Base-by-base conservation (phyloP, 2,888 invertebrate genomes). In the Cephus sareptanus region DNA sequence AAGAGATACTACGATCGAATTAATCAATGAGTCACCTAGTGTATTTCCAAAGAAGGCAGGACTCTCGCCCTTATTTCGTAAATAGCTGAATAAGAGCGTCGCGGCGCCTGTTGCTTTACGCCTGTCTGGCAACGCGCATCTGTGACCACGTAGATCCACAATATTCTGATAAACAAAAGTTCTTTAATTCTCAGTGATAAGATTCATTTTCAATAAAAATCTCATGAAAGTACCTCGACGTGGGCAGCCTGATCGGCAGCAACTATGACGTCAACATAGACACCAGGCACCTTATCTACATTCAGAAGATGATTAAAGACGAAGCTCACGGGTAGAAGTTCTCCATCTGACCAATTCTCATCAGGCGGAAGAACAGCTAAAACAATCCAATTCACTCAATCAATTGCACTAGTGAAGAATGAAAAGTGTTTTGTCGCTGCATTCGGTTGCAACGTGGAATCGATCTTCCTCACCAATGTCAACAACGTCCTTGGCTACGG, bases 11-110 rank as follows among this genome's bases (percentile, higher is more conserved):
- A 9, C 30, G 71, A 76, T 35, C 37, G 76, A 37, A 70, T 68
- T 33, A 30, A 13, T 30, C 3, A 70, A 70, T 4, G 30, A 70
- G 33, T 70, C 70, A 90, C 90, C 89, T n/a, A 88, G 80, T 23
- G 81, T 87, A 77, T 88, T 87, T 69, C 90, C 89, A 76, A 90
- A 90, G 71, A 90, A 90, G 0, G 89, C 80, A 3, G 90, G 87
- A 75, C 85, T 87, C 76, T 90, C 90, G 33, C 90, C 90, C 76
- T 87, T 89, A 0, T 77, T 71, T 30, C 81, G 78, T 68, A 90
- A 81, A 40, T 87, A 80, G 77, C 84, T 85, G 74, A 87, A 87
- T 12, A 90, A 79, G 33, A 89, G 76, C 9, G 84, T 79, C 0
- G 89, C 80, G 3, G 84, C 85, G n/a, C 89, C 89, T 30, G 83